Base-by-base conservation (phyloP, 2,888 invertebrate genomes). In the Hypercompe scribonia region DNA sequence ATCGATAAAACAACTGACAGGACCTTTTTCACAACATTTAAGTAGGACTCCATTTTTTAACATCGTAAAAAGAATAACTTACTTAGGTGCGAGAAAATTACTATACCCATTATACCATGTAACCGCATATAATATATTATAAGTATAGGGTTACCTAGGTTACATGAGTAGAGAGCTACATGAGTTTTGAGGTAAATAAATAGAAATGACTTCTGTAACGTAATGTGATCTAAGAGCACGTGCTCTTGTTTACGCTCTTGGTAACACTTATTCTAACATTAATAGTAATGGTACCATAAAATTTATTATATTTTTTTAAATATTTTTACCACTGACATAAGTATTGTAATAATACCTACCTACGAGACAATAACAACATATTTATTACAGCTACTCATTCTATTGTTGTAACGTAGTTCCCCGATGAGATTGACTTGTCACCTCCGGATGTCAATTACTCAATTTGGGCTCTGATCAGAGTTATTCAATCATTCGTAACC, bases 361-460 rank as follows among this genome's bases (percentile, higher is more conserved):
- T 61, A 31, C 28, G 28, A 8, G 28, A 31, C 31, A 61, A 61
- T 61, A 61, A 61, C 28, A 61, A 61, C 31, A 61, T 28, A 31
- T 15, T 61, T 31, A 61, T 61, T 18, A 61, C 18, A 18, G 18
- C 31, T 5, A 31, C 0, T 61, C 15, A 61, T 31, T 34, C n/a
- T 34, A 34, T 68, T 68, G 34, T 54, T 50, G 68, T 39, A 13
- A 31, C 24, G 31, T 69, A 69, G 39, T 31, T 39, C 31, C 64
- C 78, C 70, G 75, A 69, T 75, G 71, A 64, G 70, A 75, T 80
- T 54, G 73, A 68, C 68, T 79, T 84, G 85, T 87, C 88, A 87
- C 82, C 87, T 88, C 88, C 89, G 86, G 84, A 82, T 79, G 79
- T 65, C 83, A 79, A 90, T 90, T 90, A 90, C 87, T 81, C 87